Evolutionary conservation across 2,797 vertebrate genomes (phyloP), one percentile per base, ranked within the genome.

Genomic region (Sebastes itinus): DNA sequence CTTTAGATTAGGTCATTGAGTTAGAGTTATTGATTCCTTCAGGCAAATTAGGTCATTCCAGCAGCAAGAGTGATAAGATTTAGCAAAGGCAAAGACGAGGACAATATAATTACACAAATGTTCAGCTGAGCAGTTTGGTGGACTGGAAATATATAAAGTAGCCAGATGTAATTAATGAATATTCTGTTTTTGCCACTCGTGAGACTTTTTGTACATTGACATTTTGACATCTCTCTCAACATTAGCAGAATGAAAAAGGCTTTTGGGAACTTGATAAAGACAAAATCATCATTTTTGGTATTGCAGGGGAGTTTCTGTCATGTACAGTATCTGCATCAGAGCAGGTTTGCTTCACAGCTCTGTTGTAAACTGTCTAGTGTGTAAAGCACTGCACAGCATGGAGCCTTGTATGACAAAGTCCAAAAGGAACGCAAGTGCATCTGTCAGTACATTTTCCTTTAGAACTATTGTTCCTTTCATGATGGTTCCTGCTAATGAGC

Each of bases 401-500:
- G 18, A 33, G 33, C 14, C 16, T 46, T 61, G 42, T 64, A 54
- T 28, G 62, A 78, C 61, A 59, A 62, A 72, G 59, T 83, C 77
- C 42, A 80, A 52, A 65, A 62, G 20, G 25, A 86, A 65, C 0
- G 13, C 62, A 66, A 67, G 66, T 49, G 18, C 71, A 71, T 58
- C 75, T 80, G 49, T 32, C 58, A 16, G 59, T 62, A 14, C 22
- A 42, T 76, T 85, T 72, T 56, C 49, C 72, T 71, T 81, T 54
- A 80, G 73, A 83, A 84, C 60, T 71, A 27, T 46, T 42, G 59
- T 58, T 68, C 65, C 65, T 76, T 79, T 89, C 59, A 83, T 65
- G 78, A 77, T 60, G 25, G 14, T 61, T 77, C 32, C 67, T 56
- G 72, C 59, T 87, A 82, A 85, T 49, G 78, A 87, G 88, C 62